Conservation (phyloP, 2,888 invertebrate species). For the Saturnia pavonia region DNA sequence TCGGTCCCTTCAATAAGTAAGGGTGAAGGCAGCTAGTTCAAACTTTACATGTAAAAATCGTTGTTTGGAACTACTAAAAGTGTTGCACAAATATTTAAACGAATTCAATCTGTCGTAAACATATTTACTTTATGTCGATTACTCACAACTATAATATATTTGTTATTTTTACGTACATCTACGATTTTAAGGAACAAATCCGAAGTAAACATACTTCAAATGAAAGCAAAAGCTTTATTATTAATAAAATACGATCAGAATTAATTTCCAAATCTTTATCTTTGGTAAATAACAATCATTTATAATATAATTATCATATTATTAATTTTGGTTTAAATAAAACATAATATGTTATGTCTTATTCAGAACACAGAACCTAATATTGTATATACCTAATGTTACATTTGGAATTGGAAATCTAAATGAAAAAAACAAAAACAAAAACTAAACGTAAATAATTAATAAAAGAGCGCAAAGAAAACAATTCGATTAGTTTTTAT, state of each 20-base stretch:
- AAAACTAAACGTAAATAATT: not conserved
- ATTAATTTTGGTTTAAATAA: not conserved
- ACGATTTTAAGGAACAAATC: not conserved
- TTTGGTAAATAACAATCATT: not conserved
- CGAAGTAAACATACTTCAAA: not conserved
- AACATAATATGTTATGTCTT: not conserved
- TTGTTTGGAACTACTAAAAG: slow-evolving; percentile 14
- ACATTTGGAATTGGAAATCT: not conserved
- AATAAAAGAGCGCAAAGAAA: not conserved
- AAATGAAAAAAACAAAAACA: not conserved
- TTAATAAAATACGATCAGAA: not conserved
- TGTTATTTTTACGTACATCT: not conserved
- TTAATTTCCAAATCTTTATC: not conserved
- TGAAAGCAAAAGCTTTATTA: not conserved
- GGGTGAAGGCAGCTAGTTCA: slow-evolving; percentile 60
- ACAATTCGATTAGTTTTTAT: not conserved
- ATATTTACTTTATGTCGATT: slow-evolving; percentile 15
- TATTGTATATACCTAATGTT: not conserved
- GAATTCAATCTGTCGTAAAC: slow-evolving; percentile 11
- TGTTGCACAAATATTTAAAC: slow-evolving; percentile 18
- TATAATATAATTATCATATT: not conserved
- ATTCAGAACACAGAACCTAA: not conserved
- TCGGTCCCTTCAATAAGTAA: slow-evolving; percentile 59
- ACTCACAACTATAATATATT: not conserved
- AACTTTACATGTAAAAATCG: slow-evolving; percentile 55